phyloP scores from a whole-genome alignment of 1,140 invertebrate genomes.

The Oedothorax gibbosus region DNA sequence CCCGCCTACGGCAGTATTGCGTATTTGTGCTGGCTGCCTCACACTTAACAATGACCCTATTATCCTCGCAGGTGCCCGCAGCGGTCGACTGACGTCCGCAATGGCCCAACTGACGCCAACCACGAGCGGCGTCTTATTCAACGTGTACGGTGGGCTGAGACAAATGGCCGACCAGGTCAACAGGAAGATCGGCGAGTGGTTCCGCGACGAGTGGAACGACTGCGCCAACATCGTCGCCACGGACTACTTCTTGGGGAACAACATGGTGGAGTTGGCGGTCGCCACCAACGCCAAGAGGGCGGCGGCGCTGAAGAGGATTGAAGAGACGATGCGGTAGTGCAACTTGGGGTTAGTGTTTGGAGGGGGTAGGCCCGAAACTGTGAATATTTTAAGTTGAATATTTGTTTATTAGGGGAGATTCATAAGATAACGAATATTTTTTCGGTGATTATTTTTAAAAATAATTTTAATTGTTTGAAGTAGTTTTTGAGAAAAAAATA shows the following conservation, averaged over 20 bases:
- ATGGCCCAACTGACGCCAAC: slow-evolving; percentile 82
- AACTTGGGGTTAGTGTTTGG: neutral
- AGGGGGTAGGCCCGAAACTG: neutral
- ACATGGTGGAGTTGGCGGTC: slow-evolving; percentile 79
- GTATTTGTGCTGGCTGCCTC: too few relatives aligned
- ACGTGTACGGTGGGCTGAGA: slow-evolving; percentile 71
- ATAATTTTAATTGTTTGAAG: too few relatives aligned
- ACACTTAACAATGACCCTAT: too few relatives aligned
- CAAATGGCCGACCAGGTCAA: slow-evolving; percentile 79
- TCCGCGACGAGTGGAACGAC: slow-evolving; percentile 74
- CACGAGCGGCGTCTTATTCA: slow-evolving; percentile 74
- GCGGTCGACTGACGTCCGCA: slow-evolving; percentile 36
- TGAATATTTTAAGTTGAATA: neutral
- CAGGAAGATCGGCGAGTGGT: slow-evolving; percentile 76
- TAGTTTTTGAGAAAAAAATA: too few relatives aligned
- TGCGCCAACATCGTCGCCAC: slow-evolving; percentile 80
- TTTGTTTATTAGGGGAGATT: too few relatives aligned
- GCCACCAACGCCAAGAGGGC: slow-evolving; percentile 69
- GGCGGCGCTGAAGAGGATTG: neutral
- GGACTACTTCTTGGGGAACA: slow-evolving; percentile 80
- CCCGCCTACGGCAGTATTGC: too few relatives aligned
- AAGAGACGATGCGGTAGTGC: neutral
- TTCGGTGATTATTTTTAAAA: too few relatives aligned
- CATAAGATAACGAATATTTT: too few relatives aligned
- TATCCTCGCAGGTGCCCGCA: neutral